Base-by-base conservation (phyloP, 2,113 vertebrate species). In the Plectropomus leopardus region DNA sequence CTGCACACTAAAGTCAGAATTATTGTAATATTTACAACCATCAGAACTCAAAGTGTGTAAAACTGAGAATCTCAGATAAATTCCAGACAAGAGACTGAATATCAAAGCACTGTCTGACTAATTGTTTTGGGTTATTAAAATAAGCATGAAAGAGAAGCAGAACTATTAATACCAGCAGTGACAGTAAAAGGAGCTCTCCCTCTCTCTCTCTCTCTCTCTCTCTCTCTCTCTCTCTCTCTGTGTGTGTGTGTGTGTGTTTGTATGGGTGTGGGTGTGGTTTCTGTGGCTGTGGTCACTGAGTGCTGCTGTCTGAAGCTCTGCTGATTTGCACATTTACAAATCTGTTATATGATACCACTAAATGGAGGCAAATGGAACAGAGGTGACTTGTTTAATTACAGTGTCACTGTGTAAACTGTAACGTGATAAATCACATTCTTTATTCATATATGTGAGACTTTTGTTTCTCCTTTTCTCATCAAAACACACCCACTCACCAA, bases 301-400 rank as follows among this genome's bases (percentile, higher is more conserved):
- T 75, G 84, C 70, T 71, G 72, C 55, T 28, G 54, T 57, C 60
- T 53, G 26, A 72, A 71, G 7, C 55, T 23, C 44, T 81, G 78
- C 80, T 83, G 80, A 83, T 76, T 67, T 51, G 76, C 75, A 82
- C 78, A 78, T 86, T 83, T 67, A 67, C 66, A 83, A 76, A 76
- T 66, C 65, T 73, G 76, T 65, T 58, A 84, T 67, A 50, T 44
- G 77, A 84, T 61, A 65, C 85, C 57, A 47, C 21, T 60, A 63
- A 81, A 66, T 34, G 59, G 45, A 70, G 61, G 65, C 28, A 65
- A 70, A 78, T 70, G 69, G 53, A 16, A 55, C 0, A 0, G 23
- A 23, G 17, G 44, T 11, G n/a, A 50, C 36, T 73, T 30, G 61
- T 77, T 78, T 83, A 61, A 83, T 78, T 54, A 68, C 74, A 68